Conservation (phyloP, 2,113 vertebrate genomes). For the Pelmatolapia mariae region DNA sequence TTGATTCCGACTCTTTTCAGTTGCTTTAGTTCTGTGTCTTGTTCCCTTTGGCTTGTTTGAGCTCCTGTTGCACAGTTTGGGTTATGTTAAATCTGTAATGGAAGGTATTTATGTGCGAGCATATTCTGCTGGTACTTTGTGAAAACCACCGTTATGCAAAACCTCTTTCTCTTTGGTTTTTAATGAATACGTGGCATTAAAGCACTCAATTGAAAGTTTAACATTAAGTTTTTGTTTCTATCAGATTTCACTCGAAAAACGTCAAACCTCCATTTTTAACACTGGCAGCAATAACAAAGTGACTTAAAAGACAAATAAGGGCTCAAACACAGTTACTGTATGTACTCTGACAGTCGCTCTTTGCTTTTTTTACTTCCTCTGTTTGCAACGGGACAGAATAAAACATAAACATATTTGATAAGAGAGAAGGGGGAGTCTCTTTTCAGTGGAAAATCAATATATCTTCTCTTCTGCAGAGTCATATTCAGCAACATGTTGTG, state of each 20-base stretch:
- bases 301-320: neutral
- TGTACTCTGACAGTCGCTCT: neutral
- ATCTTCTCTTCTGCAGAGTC: constrained; percentile 8
- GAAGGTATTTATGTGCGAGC: neutral
- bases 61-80: neutral
- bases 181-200: neutral
- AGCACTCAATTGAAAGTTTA: neutral
- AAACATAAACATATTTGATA: neutral
- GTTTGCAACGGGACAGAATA: neutral
- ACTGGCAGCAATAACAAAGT: neutral
- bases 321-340: neutral
- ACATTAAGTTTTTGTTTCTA: neutral
- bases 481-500: constrained; percentile 17
- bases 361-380: neutral
- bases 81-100: neutral
- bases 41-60: neutral
- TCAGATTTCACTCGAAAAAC: neutral
- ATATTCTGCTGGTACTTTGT: neutral
- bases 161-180: neutral
- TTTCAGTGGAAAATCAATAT: constrained; percentile 14
- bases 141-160: neutral
- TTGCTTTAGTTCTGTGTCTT: neutral
- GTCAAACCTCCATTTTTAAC: neutral
- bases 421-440: neutral
- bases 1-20: neutral